Conservation (phyloP, 2,113 vertebrate species). For the Eulacestoma nigropectus region DNA sequence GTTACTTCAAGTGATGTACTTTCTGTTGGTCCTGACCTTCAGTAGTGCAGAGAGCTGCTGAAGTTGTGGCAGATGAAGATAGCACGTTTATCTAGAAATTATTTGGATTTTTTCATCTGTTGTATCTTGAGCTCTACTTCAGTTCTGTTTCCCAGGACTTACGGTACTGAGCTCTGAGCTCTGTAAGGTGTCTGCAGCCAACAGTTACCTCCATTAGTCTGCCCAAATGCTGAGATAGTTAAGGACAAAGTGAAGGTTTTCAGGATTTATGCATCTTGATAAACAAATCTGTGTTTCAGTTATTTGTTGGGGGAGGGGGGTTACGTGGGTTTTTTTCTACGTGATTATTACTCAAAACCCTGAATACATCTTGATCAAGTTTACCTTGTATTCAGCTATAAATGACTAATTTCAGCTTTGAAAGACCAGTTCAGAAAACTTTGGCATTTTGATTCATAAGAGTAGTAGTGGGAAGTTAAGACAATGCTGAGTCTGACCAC, state of each 20-base stretch:
- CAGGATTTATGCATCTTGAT: background rate
- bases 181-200: background rate
- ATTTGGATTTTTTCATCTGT: background rate
- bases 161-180: rapidly evolving
- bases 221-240: background rate
- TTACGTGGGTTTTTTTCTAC: background rate
- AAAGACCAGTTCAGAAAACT: background rate
- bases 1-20: background rate
- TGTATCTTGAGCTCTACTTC: background rate
- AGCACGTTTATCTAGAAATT: background rate
- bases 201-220: background rate
- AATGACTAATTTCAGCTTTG: background rate
- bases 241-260: background rate
- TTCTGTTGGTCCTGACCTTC: background rate
- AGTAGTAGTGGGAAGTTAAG: background rate
- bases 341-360: background rate
- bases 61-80: background rate
- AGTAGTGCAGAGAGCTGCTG: background rate
- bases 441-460: background rate
- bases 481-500: background rate
- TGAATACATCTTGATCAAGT: background rate
- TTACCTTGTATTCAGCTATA: background rate
- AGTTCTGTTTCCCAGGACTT: background rate
- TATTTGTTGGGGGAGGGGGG: background rate
- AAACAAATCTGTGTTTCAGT: background rate